A percentile compares a stretch with the other conserved stretches of the same genome.
phyloP scores from a whole-genome alignment of 30 jellyfish, hydroid and myxozoan genomes.

The Catostylus mosaicus region DNA sequence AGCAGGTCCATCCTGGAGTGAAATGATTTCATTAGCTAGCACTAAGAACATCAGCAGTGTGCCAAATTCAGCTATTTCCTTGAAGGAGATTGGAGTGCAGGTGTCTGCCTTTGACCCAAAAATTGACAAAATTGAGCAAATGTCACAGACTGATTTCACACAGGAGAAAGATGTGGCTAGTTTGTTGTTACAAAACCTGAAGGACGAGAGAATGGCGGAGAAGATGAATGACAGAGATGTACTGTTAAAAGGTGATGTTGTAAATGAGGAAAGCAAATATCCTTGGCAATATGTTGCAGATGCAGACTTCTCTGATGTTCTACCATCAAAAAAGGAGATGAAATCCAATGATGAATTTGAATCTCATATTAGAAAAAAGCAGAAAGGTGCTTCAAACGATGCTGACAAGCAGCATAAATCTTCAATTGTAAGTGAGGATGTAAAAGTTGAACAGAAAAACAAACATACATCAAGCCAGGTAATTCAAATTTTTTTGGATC shows the following conservation, averaged over 20 bases:
- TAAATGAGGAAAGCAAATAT: slow-evolving; percentile 1
- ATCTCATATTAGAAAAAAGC: neutral
- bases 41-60: neutral
- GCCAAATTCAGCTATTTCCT: neutral
- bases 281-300: slow-evolving; percentile 64
- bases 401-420: neutral
- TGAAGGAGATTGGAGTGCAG: slow-evolving; percentile 33
- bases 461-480: too few species aligned
- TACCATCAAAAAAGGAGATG: neutral
- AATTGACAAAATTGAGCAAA: slow-evolving; percentile 55
- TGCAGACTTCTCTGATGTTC: slow-evolving; percentile 22
- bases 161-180: slow-evolving; percentile 29
- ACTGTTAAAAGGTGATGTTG: neutral
- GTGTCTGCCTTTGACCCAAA: slow-evolving; percentile 18
- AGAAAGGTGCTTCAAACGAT: neutral
- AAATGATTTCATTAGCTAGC: slow-evolving; percentile 25
- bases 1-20: slow-evolving; percentile 60
- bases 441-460: too few species aligned
- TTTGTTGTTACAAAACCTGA: slow-evolving; percentile 24
- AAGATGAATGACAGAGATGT: neutral
- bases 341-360: neutral
- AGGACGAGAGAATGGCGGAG: neutral
- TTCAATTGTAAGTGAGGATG: too few species aligned
- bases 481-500: too few species aligned
- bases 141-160: slow-evolving; percentile 59